Evolutionary conservation across 1,140 invertebrate genomes (phyloP).

Genomic region (Drosophila guanche): DNA sequence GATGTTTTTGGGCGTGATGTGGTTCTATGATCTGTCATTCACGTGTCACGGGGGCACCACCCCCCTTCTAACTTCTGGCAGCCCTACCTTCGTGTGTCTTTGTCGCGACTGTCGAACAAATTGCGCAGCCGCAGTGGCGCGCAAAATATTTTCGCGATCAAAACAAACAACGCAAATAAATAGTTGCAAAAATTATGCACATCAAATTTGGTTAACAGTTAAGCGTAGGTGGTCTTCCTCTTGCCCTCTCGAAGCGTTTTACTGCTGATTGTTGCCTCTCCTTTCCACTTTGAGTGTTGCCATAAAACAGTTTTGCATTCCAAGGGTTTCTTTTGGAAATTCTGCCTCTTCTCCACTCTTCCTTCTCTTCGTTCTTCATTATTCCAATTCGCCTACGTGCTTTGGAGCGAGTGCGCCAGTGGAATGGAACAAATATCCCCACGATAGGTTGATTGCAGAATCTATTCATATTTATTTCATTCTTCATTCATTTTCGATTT

Average conservation of each 20-base stretch:
- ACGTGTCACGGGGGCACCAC: conserved; percentile 20
- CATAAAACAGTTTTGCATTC: conserved; percentile 30
- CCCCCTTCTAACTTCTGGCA: conserved; percentile 2
- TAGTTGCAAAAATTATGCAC: conserved; percentile 60
- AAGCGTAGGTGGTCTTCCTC: conserved; percentile 58
- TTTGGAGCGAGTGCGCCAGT: conserved; percentile 52
- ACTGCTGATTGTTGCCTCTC: too few relatives aligned
- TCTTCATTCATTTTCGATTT: too few relatives aligned
- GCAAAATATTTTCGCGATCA: conserved; percentile 65
- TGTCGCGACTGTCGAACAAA: conserved; percentile 41
- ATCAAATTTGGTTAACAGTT: conserved; percentile 54
- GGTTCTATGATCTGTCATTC: conserved; percentile 66
- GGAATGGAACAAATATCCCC: too few relatives aligned
- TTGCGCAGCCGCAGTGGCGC: conserved; percentile 48
- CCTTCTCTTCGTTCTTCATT: conserved; percentile 3
- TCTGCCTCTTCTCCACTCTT: background rate
- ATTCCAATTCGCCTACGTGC: conserved; percentile 44
- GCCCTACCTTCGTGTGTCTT: conserved; percentile 15
- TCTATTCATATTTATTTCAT: background rate
- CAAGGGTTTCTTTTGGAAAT: conserved; percentile 42
- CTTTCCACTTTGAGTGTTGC: background rate
- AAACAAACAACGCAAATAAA: conserved; percentile 55
- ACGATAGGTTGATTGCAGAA: too few relatives aligned
- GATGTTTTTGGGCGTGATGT: conserved; percentile 73
- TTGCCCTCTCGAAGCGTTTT: background rate